A percentile compares a stretch with the other conserved stretches of the same genome.
phyloP scores from a whole-genome alignment of 2,113 vertebrate species.

The Dolichotis patagonum region DNA sequence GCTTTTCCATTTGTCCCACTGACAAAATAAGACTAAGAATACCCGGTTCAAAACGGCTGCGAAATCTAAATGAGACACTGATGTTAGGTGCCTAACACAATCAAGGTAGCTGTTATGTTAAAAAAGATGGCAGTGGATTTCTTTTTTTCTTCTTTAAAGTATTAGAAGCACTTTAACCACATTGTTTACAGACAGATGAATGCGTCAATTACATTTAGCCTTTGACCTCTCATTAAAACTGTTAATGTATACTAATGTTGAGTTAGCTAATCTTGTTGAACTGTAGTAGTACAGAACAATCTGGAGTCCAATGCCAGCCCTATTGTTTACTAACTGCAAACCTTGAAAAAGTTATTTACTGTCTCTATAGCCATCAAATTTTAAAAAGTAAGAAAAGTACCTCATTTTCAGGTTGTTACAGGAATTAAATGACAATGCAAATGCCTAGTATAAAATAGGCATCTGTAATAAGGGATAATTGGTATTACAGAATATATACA shows the following conservation, averaged over 20 bases:
- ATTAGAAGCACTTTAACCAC: background rate
- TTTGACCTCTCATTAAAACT: background rate
- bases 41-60: background rate
- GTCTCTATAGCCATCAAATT: background rate
- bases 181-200: slow-evolving; percentile 14
- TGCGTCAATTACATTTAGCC: background rate
- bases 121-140: background rate
- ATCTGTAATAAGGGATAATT: background rate
- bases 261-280: slow-evolving; percentile 27
- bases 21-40: background rate
- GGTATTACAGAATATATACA: background rate
- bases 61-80: background rate
- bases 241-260: background rate
- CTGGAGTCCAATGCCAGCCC: slow-evolving; percentile 41
- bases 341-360: slow-evolving; percentile 31
- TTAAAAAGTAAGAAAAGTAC: slow-evolving; percentile 36
- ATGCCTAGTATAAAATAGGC: background rate
- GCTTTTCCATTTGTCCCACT: background rate
- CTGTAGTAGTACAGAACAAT: background rate
- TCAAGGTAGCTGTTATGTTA: background rate
- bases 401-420: background rate
- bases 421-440: slow-evolving; percentile 51
- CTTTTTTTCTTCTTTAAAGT: slow-evolving; percentile 11
- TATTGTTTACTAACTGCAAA: slow-evolving; percentile 46
- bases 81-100: background rate